Evolutionary conservation across 2,888 invertebrate species (phyloP).

Genomic region (Periphyllus acericola): DNA sequence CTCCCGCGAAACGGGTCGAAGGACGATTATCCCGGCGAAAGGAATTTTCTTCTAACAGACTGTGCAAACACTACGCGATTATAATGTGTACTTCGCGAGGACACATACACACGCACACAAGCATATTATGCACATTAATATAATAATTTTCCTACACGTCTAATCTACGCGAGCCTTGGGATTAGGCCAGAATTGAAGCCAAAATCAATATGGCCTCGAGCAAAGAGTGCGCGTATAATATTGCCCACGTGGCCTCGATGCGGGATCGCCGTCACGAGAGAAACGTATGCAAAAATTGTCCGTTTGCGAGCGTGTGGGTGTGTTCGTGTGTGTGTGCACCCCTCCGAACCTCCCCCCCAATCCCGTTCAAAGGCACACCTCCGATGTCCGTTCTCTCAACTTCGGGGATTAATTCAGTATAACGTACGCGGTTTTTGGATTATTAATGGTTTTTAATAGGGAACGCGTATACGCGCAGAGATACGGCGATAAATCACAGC

Average conservation of each 20-base stretch:
- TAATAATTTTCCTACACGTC: background rate
- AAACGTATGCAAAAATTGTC: slow-evolving; percentile 34
- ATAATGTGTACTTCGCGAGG: no score
- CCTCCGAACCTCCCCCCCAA: background rate
- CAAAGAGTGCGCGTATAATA: background rate
- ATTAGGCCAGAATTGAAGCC: background rate
- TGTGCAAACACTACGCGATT: no score
- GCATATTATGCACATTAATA: background rate
- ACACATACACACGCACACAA: background rate
- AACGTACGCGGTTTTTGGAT: slow-evolving; percentile 57
- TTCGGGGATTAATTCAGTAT: slow-evolving; percentile 54
- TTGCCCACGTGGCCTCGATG: background rate
- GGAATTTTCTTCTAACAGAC: no score
- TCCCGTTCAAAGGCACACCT: background rate
- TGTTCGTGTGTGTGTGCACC: background rate
- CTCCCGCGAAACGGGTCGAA: no score
- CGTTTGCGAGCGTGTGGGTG: background rate
- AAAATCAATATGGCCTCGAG: slow-evolving; percentile 1
- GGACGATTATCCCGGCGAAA: background rate
- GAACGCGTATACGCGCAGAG: background rate
- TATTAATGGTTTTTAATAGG: slow-evolving; percentile 60
- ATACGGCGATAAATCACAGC: slow-evolving; percentile 51
- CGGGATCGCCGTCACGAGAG: background rate
- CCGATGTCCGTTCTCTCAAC: slow-evolving; percentile 10
- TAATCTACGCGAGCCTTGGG: background rate